Evolutionary conservation across 1,140 invertebrate species (phyloP), one percentile per base, ranked within the genome.

Genomic region (Leptinotarsa lineolata): DNA sequence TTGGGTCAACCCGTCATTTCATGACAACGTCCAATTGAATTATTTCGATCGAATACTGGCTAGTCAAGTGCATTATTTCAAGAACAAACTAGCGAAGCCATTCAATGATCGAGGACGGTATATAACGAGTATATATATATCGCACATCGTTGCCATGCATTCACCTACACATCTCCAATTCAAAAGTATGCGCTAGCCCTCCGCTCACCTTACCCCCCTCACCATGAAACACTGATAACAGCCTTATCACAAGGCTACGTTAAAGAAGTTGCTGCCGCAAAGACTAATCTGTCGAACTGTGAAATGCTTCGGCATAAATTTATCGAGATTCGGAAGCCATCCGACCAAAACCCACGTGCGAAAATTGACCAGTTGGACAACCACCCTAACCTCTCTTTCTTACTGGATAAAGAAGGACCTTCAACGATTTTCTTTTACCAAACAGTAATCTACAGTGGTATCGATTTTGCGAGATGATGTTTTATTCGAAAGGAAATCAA

Each of bases 191-290:
- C 48, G 48, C 48, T 54, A 15, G 48, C 48, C 16, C 15, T 4
- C 48, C 48, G 15, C n/a, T 18, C 48, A 54, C 48, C 48, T 54
- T 16, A 54, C 48, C 48, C 48, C 48, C 48, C 48, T 54, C 48
- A 18, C 48, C 48, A 18, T 54, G 48, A 54, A 54, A 54, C 48
- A 54, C 48, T 60, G 68, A 70, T 70, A 70, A 70, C 66, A 63
- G 18, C 68, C n/a, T 70, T 70, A 70, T 70, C 68, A 59, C 68
- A 58, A 67, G 68, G 54, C 68, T 70, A 70, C 68, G 68, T 59
- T 59, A n/a, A 70, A 70, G 68, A 70, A 70, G 68, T 70, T 18
- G 68, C 44, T 68, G 66, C 66, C 39, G 48, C 66, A 68, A 68
- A 68, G 66, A 68, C 66, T 15, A 18, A 68, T 48, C 44, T 16